These are phyloP conservation scores for Drosophila picticornis DNA, from an alignment of 2,888 invertebrate species.

Conservation along the genomic window DNA sequence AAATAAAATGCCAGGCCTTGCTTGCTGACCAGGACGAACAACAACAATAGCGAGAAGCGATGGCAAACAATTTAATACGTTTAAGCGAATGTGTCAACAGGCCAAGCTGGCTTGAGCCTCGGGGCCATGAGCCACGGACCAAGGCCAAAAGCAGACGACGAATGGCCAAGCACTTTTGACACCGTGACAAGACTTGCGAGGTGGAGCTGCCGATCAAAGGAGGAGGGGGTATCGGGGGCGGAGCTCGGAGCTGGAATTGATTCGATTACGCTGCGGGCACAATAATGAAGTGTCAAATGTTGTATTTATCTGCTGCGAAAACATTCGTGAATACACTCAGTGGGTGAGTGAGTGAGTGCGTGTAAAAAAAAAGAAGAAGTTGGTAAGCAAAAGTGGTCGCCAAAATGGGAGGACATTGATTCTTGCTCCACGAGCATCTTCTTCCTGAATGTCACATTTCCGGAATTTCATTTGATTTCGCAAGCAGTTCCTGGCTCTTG, in stretches of 20 bases:
- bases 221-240: not conserved
- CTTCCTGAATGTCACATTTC: conserved; percentile 64
- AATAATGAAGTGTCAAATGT: conserved; percentile 84
- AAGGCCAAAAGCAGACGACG: conserved; percentile 45
- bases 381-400: conserved; percentile 63
- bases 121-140: conserved; percentile 49
- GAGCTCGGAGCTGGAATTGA: conserved; percentile 72
- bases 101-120: conserved; percentile 75
- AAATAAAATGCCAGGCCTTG: conserved; percentile 50
- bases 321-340: conserved; percentile 55
- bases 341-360: conserved; percentile 21
- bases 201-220: not conserved
- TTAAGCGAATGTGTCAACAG: conserved; percentile 82
- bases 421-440: conserved; percentile 30
- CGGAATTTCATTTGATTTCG: conserved; percentile 76
- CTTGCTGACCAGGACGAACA: conserved; percentile 37
- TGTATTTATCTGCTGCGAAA: conserved; percentile 80
- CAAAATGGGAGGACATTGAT: conserved; percentile 44
- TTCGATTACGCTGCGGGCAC: conserved; percentile 80
- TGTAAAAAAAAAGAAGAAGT: conserved; percentile 22
- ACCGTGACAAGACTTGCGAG: conserved; percentile 49
- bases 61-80: conserved; percentile 80
- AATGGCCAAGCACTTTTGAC: conserved; percentile 76
- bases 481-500: conserved; percentile 26
- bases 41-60: conserved; percentile 61